phyloP scores from a whole-genome alignment of 2,888 invertebrate genomes.

The Spisula solida region DNA sequence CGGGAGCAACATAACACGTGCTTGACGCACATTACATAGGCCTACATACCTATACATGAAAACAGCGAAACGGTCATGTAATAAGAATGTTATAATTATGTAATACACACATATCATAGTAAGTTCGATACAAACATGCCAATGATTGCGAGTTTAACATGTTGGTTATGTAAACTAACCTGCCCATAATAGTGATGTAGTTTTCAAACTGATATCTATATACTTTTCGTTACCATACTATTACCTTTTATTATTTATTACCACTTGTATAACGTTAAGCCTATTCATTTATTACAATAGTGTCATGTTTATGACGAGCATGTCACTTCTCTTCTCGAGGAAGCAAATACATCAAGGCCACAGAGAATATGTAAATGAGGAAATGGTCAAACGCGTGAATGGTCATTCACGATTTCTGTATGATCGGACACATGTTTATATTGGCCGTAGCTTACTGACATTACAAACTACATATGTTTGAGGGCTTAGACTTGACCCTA shows the following conservation, averaged over 20 bases:
- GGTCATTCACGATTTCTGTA: background rate
- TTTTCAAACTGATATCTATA: background rate
- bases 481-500: background rate
- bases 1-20: no score
- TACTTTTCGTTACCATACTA: background rate
- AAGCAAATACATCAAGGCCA: background rate
- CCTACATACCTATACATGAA: no score
- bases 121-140: no score
- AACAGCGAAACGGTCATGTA: no score
- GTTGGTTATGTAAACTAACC: no score
- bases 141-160: no score
- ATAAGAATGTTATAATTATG: no score
- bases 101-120: no score
- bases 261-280: background rate
- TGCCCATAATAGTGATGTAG: background rate
- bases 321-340: background rate
- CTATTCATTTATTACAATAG: constrained; percentile 11
- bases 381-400: background rate
- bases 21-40: no score
- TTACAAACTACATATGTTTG: background rate
- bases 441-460: background rate
- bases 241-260: background rate
- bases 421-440: background rate
- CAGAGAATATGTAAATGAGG: constrained; percentile 26
- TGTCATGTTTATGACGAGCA: background rate